A percentile compares a stretch with the other conserved stretches of the same genome.
phyloP scores from a whole-genome alignment of 2,113 vertebrate species.

The Todiramphus chloris region DNA sequence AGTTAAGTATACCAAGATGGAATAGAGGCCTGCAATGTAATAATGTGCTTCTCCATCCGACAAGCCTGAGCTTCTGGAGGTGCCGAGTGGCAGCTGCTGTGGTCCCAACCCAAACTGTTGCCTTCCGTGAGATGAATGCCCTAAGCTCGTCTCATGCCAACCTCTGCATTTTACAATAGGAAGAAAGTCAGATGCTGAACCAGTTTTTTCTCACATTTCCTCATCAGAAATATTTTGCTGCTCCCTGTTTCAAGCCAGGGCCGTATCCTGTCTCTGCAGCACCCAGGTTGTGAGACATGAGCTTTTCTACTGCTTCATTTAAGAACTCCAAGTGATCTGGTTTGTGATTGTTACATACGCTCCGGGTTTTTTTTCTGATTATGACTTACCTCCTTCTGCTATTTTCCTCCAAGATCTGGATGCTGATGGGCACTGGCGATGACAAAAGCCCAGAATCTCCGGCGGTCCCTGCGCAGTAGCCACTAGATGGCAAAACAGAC shows the following conservation, averaged over 20 bases:
- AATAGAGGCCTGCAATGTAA: accelerated
- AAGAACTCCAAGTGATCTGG: accelerated
- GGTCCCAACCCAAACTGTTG: not conserved
- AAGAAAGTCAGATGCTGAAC: not conserved
- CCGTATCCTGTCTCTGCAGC: not conserved
- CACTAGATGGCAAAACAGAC: constrained; percentile 52
- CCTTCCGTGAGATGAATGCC: not conserved
- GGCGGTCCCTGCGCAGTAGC: not conserved
- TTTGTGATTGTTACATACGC: accelerated
- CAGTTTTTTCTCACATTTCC: not conserved
- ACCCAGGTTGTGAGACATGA: accelerated
- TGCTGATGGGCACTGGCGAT: not conserved
- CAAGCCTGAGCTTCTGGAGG: not conserved
- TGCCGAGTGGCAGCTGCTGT: not conserved
- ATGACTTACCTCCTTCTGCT: accelerated
- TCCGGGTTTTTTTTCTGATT: not conserved
- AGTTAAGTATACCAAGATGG: not conserved
- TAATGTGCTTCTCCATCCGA: not conserved
- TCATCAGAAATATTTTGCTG: not conserved
- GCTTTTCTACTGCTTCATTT: not conserved
- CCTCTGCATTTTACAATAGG: not conserved
- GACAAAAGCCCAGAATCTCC: not conserved
- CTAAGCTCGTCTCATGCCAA: not conserved
- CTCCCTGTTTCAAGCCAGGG: not conserved
- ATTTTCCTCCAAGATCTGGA: not conserved